Percentiles rank a stretch among this genome's conserved stretches.
phyloP scores from a whole-genome alignment of 2,113 vertebrate genomes.

The Orientallactaga bullata region DNA sequence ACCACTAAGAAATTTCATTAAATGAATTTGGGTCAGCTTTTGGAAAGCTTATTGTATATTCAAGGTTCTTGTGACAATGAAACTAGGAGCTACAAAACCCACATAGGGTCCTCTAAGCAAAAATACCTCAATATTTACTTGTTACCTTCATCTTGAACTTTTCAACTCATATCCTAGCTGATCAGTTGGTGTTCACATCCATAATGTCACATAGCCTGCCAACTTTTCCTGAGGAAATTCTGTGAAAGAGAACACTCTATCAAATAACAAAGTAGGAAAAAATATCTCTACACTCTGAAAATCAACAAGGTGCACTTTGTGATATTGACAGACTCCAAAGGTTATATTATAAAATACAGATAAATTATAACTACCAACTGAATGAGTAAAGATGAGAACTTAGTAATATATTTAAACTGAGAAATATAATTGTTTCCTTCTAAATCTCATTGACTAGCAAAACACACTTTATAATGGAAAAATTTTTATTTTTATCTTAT shows the following conservation, averaged over 20 bases:
- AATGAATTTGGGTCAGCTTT: too few species aligned
- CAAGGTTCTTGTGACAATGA: too few species aligned
- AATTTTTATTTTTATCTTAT: background rate
- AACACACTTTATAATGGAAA: background rate
- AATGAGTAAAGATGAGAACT: background rate
- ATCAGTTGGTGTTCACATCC: background rate
- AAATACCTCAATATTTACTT: background rate
- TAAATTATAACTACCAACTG: constrained; percentile 10
- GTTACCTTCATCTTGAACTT: background rate
- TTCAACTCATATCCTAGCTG: background rate
- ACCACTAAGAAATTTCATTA: too few species aligned
- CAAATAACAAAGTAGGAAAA: background rate
- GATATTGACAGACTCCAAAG: constrained; percentile 33
- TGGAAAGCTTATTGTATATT: too few species aligned
- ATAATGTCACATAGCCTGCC: background rate
- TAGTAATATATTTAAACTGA: background rate
- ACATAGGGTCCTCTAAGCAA: background rate
- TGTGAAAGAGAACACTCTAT: background rate
- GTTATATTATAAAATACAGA: background rate
- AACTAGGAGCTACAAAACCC: background rate
- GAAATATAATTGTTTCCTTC: background rate
- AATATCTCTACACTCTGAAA: constrained; percentile 11
- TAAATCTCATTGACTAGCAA: background rate
- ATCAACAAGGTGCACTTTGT: background rate
- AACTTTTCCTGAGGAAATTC: background rate